Base-by-base conservation (phyloP, 2,797 vertebrate species). In the Catamblyrhynchus diadema region DNA sequence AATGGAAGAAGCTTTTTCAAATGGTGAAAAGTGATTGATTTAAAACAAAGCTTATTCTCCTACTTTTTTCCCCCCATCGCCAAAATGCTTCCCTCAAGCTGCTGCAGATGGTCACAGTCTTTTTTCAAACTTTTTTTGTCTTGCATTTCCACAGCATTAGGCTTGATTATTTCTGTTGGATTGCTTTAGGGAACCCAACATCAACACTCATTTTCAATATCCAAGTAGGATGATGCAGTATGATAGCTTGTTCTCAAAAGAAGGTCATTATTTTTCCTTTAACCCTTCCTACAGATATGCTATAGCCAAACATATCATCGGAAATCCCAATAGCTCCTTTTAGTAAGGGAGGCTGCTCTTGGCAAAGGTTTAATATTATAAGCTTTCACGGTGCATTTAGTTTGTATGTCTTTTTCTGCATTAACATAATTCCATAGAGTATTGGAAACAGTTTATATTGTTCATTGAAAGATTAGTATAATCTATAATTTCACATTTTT, bases 101-200 rank as follows among this genome's bases (percentile, higher is more conserved):
- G 73, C 51, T 90, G 90, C 94, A 94, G 92, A 92, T 94, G 92
- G 81, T 93, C 89, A 74, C 45, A 56, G 45, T 92, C 64, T 85
- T 95, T 84, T 86, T 81, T 92, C 33, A 27, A 65, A 75, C 70
- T 92, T 87, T 95, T 95, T 86, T 81, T 83, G 51, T 75, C 84
- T 92, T 91, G 45, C 23, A 51, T 94, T 97, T 95, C 67, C 65
- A 86, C 64, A 91, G 88, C 42, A 87, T 92, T 94, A 94, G 61
- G 37, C 74, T 91, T 89, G 53, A 89, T 93, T 90, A 87, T 87
- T 95, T 95, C 67, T 87, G 79, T 89, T 74, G 69, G 90, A 87
- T 83, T 92, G 86, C 96, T 93, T 67, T 85, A 92, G 94, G 93
- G 92, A 92, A 62, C 35, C 57, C 45, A 92, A 67, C 78, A 92